phyloP scores from a whole-genome alignment of 2,113 vertebrate species.

The Cryptomyrus ogoouensis region DNA sequence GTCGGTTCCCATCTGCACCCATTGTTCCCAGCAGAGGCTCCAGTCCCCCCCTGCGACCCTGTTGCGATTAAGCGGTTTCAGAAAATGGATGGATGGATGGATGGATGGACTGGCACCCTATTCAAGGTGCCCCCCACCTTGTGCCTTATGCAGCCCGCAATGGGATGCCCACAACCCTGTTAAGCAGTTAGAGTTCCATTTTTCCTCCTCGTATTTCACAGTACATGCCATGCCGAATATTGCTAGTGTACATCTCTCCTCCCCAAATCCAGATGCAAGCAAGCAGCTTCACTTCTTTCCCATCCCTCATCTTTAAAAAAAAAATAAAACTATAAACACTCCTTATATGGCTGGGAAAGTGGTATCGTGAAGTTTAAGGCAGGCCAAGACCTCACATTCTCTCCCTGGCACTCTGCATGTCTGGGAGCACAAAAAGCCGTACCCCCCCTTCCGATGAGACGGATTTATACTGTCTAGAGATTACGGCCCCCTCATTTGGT shows the following conservation, averaged over 20 bases:
- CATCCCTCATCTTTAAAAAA: background rate
- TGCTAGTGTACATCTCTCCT: background rate
- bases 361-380: background rate
- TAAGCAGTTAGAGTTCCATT: background rate
- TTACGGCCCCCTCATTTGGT: background rate
- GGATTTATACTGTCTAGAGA: background rate
- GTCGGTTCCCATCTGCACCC: no score
- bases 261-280: background rate
- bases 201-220: background rate
- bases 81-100: background rate
- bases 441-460: background rate
- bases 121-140: background rate
- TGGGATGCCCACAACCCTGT: background rate
- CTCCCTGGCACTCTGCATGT: background rate
- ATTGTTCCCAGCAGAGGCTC: no score
- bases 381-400: conserved; percentile 2
- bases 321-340: background rate
- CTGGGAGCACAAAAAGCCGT: background rate
- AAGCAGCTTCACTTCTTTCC: background rate
- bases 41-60: no score
- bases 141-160: background rate
- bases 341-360: conserved; percentile 4
- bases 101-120: background rate
- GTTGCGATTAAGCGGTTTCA: no score
- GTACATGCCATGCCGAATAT: background rate